Evolutionary conservation across 1,140 invertebrate species (phyloP).

Genomic region (Acromyrmex charruanus): DNA sequence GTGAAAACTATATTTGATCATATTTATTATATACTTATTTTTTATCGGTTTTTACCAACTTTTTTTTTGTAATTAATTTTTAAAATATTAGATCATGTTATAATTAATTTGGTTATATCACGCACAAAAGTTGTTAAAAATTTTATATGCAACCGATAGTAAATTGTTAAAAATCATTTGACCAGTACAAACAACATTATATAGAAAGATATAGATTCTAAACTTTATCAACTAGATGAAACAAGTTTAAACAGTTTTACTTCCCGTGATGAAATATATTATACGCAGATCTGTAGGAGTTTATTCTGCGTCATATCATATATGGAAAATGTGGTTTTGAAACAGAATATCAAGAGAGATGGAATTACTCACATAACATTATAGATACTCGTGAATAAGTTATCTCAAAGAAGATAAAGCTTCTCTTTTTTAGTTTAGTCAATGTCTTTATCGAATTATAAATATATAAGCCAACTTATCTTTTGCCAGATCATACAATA

Average conservation of each 20-base stretch:
- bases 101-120: neutral
- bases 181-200: neutral
- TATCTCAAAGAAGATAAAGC: constrained; percentile 36
- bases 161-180: constrained; percentile 18
- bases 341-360: constrained; percentile 53
- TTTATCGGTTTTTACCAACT: no score
- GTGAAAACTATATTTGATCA: neutral
- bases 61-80: neutral
- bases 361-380: constrained; percentile 48
- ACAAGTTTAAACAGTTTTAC: constrained; percentile 20
- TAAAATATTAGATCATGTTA: neutral
- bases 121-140: neutral
- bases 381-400: constrained; percentile 51
- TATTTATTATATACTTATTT: neutral
- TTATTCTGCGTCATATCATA: constrained; percentile 26
- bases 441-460: constrained; percentile 53
- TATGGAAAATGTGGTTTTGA: constrained; percentile 31
- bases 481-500: constrained; percentile 30
- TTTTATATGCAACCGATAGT: neutral
- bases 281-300: neutral
- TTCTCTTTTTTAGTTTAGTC: constrained; percentile 38
- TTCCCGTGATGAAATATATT: neutral
- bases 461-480: constrained; percentile 47
- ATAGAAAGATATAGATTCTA: neutral
- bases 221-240: neutral